Evolutionary conservation across 2,113 vertebrate genomes (phyloP), one percentile per base, ranked within the genome.

Genomic region (Copsychus sechellarum): DNA sequence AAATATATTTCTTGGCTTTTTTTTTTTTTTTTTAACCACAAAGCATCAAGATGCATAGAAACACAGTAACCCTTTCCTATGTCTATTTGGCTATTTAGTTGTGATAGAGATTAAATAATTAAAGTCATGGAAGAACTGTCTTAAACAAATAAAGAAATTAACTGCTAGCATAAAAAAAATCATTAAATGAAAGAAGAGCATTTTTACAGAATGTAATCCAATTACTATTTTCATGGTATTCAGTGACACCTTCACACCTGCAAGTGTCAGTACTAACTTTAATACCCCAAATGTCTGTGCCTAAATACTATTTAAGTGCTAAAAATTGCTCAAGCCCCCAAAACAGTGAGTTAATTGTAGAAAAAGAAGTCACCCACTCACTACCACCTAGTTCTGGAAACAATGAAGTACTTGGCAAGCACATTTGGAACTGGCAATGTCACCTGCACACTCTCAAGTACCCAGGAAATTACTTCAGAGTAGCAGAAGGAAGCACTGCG

Each of bases 401-500:
- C 47, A 67, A 38, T 33, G 1, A 78, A 64, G 18, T 72, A 82
- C 51, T 47, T 53, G 45, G 20, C 24, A 65, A 77, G 28, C 5
- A 48, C 9, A 56, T 53, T 65, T 57, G 31, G 31, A 86, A 81
- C 12, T 29, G 50, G 20, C 57, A 61, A 28, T 40, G 25, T 60
- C 58, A 45, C 36, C 50, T 53, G 22, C 19, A 22, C 4, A 5
- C 13, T 77, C 15, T 53, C 36, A 20, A n/a, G 22, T 43, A 80
- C 10, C 9, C 31, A 28, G 53, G 17, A 77, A 47, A 54, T 61
- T 10, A 65, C 22, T 84, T 73, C 42, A 70, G 57, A 26, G 40
- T 2, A 60, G 53, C 2, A 60, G 64, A 42, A 88, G 36, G 14
- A 80, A 81, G 1, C 38, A 33, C 31, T 50, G 23, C 0, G 0